phyloP scores from a whole-genome alignment of 2,888 invertebrate genomes.

The Ligdia adustata region DNA sequence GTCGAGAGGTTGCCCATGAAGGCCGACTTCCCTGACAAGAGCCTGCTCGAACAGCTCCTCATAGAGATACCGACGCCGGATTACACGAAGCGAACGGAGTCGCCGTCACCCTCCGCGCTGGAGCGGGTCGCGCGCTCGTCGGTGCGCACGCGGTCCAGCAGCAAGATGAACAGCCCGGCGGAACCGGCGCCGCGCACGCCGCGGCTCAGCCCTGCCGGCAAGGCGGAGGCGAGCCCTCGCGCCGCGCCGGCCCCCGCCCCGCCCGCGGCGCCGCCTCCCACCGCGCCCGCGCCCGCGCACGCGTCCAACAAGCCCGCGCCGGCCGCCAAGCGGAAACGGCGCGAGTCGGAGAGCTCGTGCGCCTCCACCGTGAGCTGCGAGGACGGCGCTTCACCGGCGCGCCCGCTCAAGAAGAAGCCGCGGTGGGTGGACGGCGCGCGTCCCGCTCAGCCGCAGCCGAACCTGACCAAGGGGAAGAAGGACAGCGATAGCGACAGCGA shows the following conservation, averaged over 20 bases:
- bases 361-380: conserved; percentile 86
- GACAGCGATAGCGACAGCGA: conserved; percentile 92
- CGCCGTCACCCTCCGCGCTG: conserved; percentile 74
- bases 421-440: conserved; percentile 50
- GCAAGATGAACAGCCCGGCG: conserved; percentile 87
- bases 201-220: conserved; percentile 71
- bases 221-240: conserved; percentile 66
- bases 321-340: conserved; percentile 88
- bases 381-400: conserved; percentile 67
- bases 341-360: conserved; percentile 90
- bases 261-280: conserved; percentile 56
- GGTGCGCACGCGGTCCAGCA: conserved; percentile 87
- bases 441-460: conserved; percentile 71
- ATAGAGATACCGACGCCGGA: conserved; percentile 91
- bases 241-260: conserved; percentile 56
- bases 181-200: conserved; percentile 72
- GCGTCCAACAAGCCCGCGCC: conserved; percentile 69
- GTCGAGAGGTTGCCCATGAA: conserved; percentile 70
- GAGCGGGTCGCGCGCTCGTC: conserved; percentile 78
- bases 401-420: conserved; percentile 72
- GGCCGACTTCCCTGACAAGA: conserved; percentile 82
- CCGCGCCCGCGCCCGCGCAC: conserved; percentile 66
- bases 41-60: conserved; percentile 89
- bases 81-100: conserved; percentile 74
- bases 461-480: conserved; percentile 79